Evolutionary conservation across 2,888 invertebrate genomes (phyloP).

Genomic region (Campoplex capitator): DNA sequence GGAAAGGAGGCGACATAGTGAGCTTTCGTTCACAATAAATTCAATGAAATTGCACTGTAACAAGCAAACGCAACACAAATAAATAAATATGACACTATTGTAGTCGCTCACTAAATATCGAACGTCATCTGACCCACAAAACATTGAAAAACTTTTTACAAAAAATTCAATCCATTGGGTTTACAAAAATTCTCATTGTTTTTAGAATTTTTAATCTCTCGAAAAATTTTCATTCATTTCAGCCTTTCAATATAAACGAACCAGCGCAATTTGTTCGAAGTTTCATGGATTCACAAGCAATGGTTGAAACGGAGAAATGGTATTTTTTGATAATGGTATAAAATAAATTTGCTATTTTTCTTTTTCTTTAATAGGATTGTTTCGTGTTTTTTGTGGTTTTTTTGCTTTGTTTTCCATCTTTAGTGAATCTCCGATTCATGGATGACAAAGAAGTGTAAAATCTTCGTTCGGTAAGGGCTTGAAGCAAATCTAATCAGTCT

Average conservation of each 20-base stretch:
- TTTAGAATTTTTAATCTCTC: too few relatives aligned
- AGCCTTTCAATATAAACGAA: not conserved
- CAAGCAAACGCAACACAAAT: slow-evolving; percentile 35
- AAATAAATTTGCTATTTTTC: not conserved
- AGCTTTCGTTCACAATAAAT: slow-evolving; percentile 13
- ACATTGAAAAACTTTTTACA: too few relatives aligned
- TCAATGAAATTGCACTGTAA: slow-evolving; percentile 17
- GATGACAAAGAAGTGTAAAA: not conserved
- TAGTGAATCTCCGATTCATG: not conserved
- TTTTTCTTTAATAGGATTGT: slow-evolving; percentile 6
- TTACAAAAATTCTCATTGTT: not conserved
- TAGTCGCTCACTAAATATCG: not conserved
- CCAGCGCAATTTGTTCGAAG: not conserved
- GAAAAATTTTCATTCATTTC: not conserved
- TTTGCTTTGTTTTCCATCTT: not conserved
- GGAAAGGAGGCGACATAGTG: not conserved
- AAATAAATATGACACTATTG: slow-evolving; percentile 27
- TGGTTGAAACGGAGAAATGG: not conserved
- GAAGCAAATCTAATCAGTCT: slow-evolving; percentile 60
- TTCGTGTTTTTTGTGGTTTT: slow-evolving; percentile 1
- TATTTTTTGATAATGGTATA: not conserved
- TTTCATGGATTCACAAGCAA: not conserved
- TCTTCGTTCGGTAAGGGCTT: not conserved
- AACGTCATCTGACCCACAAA: not conserved
- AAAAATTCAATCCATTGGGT: not conserved